Evolutionary conservation across 2,797 vertebrate species (phyloP).

Genomic region (Apogon talboti): DNA sequence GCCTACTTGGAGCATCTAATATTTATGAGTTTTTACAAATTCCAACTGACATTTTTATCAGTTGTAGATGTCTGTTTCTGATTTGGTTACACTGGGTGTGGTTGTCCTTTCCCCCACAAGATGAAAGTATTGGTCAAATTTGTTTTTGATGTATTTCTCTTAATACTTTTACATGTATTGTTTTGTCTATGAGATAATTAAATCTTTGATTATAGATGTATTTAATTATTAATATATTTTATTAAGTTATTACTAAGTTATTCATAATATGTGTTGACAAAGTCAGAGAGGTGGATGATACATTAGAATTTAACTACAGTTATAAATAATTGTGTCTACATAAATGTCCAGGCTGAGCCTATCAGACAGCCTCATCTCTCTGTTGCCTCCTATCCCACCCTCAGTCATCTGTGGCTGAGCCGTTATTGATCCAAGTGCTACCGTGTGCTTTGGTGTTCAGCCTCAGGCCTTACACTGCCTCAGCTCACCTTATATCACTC

Average conservation of each 20-base stretch:
- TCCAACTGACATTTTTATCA: slow-evolving; percentile 80
- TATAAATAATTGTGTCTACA: neutral
- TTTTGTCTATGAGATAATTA: neutral
- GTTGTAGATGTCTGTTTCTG: slow-evolving; percentile 61
- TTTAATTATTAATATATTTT: neutral
- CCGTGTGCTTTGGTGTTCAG: slow-evolving; percentile 64
- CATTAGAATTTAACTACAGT: neutral
- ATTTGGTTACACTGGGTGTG: slow-evolving; percentile 50
- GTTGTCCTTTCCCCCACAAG: slow-evolving; percentile 19
- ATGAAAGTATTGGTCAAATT: slow-evolving; percentile 12
- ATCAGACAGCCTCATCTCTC: slow-evolving; percentile 28
- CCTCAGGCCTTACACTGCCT: slow-evolving; percentile 57
- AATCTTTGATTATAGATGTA: neutral
- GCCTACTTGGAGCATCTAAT: slow-evolving; percentile 69
- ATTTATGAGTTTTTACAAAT: slow-evolving; percentile 80
- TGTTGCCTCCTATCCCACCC: slow-evolving; percentile 20
- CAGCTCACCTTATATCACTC: slow-evolving; percentile 61
- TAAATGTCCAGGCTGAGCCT: neutral
- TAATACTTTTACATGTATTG: neutral
- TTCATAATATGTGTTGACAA: neutral
- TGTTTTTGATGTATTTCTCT: neutral
- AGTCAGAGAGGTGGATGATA: neutral
- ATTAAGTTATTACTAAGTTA: neutral
- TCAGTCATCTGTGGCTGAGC: slow-evolving; percentile 42
- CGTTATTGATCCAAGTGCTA: slow-evolving; percentile 67